Evolutionary conservation across 2,113 vertebrate genomes (phyloP).

Genomic region (Phaethornis superciliosus): DNA sequence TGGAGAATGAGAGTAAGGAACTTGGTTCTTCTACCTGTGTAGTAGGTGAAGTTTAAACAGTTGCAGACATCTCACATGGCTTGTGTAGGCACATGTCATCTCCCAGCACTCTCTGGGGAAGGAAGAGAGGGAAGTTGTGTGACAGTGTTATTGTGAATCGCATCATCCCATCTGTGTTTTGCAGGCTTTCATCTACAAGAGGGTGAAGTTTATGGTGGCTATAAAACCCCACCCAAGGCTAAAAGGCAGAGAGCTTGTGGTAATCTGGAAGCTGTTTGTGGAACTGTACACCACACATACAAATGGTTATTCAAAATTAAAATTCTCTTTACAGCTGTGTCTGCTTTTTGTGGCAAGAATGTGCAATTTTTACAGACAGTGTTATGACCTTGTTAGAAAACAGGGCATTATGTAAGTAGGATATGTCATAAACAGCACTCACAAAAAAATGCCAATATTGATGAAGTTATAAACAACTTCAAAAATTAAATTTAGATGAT

Average conservation of each 20-base stretch:
- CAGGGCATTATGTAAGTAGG: background rate
- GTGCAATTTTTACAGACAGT: slow-evolving; percentile 34
- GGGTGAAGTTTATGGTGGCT: background rate
- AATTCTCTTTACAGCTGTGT: slow-evolving; percentile 41
- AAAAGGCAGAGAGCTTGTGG: background rate
- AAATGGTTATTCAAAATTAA: slow-evolving; percentile 15
- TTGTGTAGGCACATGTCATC: background rate
- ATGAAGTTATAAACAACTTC: slow-evolving; percentile 60
- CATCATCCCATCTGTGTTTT: background rate
- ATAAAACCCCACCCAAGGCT: slow-evolving; percentile 4
- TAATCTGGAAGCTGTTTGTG: background rate
- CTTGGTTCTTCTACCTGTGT: rapidly evolving
- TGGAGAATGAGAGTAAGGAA: background rate
- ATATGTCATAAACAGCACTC: slow-evolving; percentile 58
- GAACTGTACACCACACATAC: background rate
- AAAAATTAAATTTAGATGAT: slow-evolving; percentile 70
- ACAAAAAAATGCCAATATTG: slow-evolving; percentile 60
- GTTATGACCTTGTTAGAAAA: slow-evolving; percentile 60
- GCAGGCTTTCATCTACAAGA: background rate
- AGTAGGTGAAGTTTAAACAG: background rate
- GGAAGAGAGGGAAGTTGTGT: background rate
- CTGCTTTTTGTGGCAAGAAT: slow-evolving; percentile 42
- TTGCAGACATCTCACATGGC: background rate
- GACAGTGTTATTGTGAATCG: background rate
- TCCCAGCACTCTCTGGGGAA: background rate